Evolutionary conservation across 2,113 vertebrate genomes (phyloP), one percentile per base, ranked within the genome.

Genomic region (Piprites chloris): DNA sequence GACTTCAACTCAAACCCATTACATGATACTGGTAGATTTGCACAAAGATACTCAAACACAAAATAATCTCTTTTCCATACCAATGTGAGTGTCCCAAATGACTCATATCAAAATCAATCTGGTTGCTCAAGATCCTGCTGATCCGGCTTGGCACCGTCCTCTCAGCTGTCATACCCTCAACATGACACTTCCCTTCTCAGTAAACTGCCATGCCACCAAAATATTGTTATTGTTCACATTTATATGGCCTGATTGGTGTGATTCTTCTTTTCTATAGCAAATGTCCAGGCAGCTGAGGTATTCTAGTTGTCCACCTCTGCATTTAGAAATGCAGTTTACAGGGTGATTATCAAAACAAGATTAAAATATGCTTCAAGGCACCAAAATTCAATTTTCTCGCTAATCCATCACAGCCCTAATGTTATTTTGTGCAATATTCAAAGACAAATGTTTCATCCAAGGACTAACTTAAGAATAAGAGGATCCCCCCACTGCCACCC

Each of bases 401-500:
- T 84, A 7, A 67, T 52, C 11, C 44, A n/a, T 28, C 33, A 61
- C 19, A 66, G 24, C 12, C 52, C 9, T 63, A 1, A 41, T 28
- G 79, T 28, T 44, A 11, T 24, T 27, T 35, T 37, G 41, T 44
- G 27, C 72, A 84, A 75, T 14, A 71, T 21, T 55, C 26, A 27
- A 62, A 81, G 42, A 26, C 14, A 22, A 14, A 7, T 0, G 26
- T 32, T 80, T 41, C 23, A 63, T 17, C 12, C 49, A 47, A 56
- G 26, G 39, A 44, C 5, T 76, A 9, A 27, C 8, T 33, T 39
- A 28, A 62, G 65, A 72, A 44, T 16, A 72, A 67, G 41, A 61
- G 35, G 15, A 66, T 19, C 19, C 0, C 7, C 14, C 20, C 19
- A 30, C 1, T 0, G 2, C 1, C 22, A 55, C 4, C 9, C n/a